Evolutionary conservation across 2,797 vertebrate species (phyloP).

Genomic region (Varecia variegata): DNA sequence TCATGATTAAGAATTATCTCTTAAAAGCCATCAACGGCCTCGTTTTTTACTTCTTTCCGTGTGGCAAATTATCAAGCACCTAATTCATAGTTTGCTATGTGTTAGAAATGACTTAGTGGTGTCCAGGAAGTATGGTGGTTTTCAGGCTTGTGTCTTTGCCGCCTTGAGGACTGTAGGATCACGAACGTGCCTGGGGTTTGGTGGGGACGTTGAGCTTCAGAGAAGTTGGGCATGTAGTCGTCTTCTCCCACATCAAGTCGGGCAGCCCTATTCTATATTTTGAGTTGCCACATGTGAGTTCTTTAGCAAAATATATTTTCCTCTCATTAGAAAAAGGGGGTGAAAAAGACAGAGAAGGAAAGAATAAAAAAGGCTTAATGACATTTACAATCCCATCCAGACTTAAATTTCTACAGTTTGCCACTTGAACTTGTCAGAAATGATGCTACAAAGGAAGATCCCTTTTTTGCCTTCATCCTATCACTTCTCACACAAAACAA

Average conservation of each 20-base stretch:
- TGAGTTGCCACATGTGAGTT: neutral
- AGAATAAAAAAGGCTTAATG: neutral
- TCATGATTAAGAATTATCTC: neutral
- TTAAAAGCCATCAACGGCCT: neutral
- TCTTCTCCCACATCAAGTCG: neutral
- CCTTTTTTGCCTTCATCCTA: neutral
- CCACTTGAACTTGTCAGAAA: neutral
- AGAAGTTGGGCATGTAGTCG: neutral
- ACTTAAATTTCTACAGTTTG: neutral
- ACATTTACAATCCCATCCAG: neutral
- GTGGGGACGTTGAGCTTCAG: neutral
- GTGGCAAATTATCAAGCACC: neutral
- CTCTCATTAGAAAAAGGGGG: neutral
- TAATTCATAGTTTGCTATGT: neutral
- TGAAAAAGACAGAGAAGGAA: neutral
- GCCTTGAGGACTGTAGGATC: neutral
- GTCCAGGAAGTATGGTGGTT: neutral
- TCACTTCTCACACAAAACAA: neutral
- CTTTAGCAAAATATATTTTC: neutral
- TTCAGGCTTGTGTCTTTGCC: neutral
- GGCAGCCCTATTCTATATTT: neutral
- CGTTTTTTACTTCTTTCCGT: neutral
- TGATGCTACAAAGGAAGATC: neutral
- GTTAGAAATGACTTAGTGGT: neutral
- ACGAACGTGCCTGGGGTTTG: neutral